Evolutionary conservation across 2,113 vertebrate genomes (phyloP), one percentile per base, ranked within the genome.

Genomic region (Prunella himalayana): DNA sequence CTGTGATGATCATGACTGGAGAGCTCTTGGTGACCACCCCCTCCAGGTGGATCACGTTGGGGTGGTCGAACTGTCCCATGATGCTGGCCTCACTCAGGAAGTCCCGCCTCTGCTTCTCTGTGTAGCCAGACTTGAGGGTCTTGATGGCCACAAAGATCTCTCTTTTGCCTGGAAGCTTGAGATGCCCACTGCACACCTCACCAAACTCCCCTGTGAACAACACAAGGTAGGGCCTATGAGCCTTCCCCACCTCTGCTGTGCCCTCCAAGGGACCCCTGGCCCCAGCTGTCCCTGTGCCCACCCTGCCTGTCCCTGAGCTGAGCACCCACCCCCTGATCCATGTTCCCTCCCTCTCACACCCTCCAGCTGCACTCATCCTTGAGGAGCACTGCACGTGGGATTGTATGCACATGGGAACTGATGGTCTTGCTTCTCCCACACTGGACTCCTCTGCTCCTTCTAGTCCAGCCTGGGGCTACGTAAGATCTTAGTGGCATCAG

Each of bases 61-160:
- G 99, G 83, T 99, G 99, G 95, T 99, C 99, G 0, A 99, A 99
- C 97, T 99, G 99, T 20, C 98, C 99, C 99, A 99, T 99, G 98
- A 99, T 99, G 98, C 99, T 99, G 78, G 99, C 99, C 95, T 99
- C 99, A 0, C 99, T 99, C 92, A 99, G 97, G 96, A 99, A 99
- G 95, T 99, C 99, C 70, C 99, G 93, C 63, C 99, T 97, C 91
- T 99, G 99, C 96, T 99, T 99, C 91, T 99, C 99, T 0, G 99
- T 99, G 95, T 99, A 99, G 60, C 99, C 99, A 0, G 99, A 98
- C 96, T 99, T 99, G 66, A 99, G 98, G 0, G 99, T 99, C 94
- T 99, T 99, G 95, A 99, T 99, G 94, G 99, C 99, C 88, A 99
- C 99, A 31, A 99, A 99, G 97, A 99, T 99, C 96, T 99, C 99